Conservation (phyloP, 2,113 vertebrate genomes). For the Centropus bengalensis region DNA sequence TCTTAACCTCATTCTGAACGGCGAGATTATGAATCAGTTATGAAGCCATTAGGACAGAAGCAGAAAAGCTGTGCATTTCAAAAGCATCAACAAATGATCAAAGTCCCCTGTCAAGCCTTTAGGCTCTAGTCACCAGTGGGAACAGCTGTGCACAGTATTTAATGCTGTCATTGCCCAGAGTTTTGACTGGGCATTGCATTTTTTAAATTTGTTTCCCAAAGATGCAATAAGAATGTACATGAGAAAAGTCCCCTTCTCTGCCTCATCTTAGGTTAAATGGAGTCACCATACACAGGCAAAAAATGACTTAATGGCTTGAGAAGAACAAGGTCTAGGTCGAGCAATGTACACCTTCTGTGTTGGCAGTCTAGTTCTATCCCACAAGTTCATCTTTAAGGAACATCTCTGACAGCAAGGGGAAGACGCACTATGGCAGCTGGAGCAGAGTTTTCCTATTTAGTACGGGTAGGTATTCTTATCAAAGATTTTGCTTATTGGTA, state of each 20-base stretch:
- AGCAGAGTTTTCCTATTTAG: not conserved
- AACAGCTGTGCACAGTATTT: not conserved
- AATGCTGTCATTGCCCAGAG: fast-evolving
- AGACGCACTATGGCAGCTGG: not conserved
- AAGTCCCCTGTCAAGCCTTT: not conserved
- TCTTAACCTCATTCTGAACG: not conserved
- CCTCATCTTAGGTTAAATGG: fast-evolving
- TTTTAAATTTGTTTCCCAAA: too few relatives aligned
- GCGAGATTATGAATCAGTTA: not conserved
- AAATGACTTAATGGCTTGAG: fast-evolving
- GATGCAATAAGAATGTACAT: too few relatives aligned
- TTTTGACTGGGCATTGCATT: not conserved
- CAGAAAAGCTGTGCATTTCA: not conserved
- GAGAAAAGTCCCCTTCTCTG: not conserved
- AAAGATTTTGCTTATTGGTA: not conserved
- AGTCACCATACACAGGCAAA: not conserved
- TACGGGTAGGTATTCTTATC: not conserved
- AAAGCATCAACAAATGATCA: not conserved
- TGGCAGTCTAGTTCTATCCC: not conserved
- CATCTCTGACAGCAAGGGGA: not conserved
- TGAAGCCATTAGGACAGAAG: not conserved
- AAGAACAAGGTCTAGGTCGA: not conserved
- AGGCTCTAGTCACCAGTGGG: not conserved
- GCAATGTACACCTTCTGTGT: fast-evolving
- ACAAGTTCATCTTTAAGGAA: not conserved